A percentile compares a stretch with the other conserved stretches of the same genome.
phyloP scores from a whole-genome alignment of 1,140 invertebrate genomes.

The Oreohelix idahoensis region DNA sequence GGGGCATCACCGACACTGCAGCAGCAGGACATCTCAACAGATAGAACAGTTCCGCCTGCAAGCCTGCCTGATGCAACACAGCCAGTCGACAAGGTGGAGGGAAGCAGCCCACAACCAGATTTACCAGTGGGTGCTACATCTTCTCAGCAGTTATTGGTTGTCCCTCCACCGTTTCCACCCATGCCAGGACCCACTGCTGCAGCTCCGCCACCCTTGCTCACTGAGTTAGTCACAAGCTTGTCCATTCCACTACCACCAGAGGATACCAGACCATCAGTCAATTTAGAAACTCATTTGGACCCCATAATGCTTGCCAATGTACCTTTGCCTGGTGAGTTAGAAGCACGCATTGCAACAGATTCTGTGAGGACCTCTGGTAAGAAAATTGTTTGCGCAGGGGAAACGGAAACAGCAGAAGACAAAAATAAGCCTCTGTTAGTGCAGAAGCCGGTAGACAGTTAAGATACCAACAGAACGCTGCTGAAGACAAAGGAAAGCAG shows the following conservation, averaged over 20 bases:
- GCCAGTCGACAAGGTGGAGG: too few species aligned
- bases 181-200: neutral
- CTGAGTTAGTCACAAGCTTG: neutral
- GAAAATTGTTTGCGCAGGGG: neutral
- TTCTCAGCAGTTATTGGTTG: neutral
- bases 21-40: slow-evolving; percentile 19
- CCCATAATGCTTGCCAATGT: slow-evolving; percentile 9
- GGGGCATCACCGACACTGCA: slow-evolving; percentile 6
- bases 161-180: neutral
- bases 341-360: too few species aligned
- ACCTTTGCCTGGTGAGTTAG: neutral
- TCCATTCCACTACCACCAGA: slow-evolving; percentile 19
- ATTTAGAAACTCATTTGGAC: neutral
- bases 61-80: slow-evolving; percentile 7
- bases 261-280: neutral
- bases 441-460: neutral
- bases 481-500: slow-evolving; percentile 21
- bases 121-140: slow-evolving; percentile 2
- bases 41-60: neutral
- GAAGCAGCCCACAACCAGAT: too few species aligned
- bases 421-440: neutral
- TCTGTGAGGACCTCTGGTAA: too few species aligned
- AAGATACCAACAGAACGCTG: neutral
- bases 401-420: neutral
- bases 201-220: neutral